These are phyloP conservation scores for Dryococelus australis DNA, from an alignment of 2,888 invertebrate species.

Conservation along the genomic window DNA sequence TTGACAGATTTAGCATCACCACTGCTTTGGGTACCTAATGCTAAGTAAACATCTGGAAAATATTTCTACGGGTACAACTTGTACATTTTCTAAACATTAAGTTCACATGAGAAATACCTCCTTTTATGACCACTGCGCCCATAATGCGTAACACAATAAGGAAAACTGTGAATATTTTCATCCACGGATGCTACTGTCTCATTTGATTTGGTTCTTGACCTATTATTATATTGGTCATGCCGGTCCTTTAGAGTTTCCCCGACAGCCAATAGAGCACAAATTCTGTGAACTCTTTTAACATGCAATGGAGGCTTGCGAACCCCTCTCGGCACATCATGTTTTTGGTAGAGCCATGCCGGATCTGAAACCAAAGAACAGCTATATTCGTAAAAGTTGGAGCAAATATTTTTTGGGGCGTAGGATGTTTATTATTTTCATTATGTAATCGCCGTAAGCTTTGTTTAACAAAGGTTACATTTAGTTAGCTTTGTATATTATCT, in stretches of 20 bases:
- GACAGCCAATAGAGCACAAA: not conserved
- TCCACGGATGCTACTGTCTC: constrained; percentile 4
- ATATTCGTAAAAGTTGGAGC: not conserved
- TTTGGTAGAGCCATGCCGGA: not conserved
- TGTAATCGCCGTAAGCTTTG: not conserved
- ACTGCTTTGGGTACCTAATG: not conserved
- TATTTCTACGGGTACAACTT: constrained; percentile 17
- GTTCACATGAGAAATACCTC: constrained; percentile 11
- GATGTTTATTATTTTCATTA: not conserved
- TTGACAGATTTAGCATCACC: not conserved
- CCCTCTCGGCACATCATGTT: not conserved
- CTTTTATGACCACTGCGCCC: not conserved
- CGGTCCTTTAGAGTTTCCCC: not conserved
- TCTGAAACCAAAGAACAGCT: not conserved
- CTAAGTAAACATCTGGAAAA: constrained; percentile 1
- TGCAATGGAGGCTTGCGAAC: not conserved
- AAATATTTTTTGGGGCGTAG: not conserved
- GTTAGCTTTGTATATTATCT: not conserved
- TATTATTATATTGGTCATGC: constrained; percentile 11
- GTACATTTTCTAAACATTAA: constrained; percentile 21
- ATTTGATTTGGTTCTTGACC: not conserved
- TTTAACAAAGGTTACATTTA: not conserved
- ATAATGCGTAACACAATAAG: constrained; percentile 23
- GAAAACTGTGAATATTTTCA: constrained; percentile 8
- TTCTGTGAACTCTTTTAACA: constrained; percentile 20